Percentiles rank a stretch among this genome's conserved stretches.
These are phyloP conservation scores for Lasioglossum villosulum DNA, from an alignment of 2,888 invertebrate genomes.

Conservation along the genomic window DNA sequence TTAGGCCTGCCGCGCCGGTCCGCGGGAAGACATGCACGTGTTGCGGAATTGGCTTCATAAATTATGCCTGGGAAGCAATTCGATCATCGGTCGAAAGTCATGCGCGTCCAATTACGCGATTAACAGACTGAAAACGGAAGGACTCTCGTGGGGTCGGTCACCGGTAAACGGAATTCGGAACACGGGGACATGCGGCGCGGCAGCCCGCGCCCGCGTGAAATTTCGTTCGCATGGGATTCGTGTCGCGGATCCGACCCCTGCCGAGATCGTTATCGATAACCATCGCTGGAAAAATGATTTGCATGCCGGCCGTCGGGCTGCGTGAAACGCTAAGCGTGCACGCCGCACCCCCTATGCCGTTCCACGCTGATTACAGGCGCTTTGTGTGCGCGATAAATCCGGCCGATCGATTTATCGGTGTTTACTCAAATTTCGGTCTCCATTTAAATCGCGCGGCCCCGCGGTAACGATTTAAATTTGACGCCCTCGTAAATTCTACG, in stretches of 20 bases:
- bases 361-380: conserved; percentile 36
- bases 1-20: not conserved
- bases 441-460: conserved; percentile 33
- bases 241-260: conserved; percentile 15
- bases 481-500: conserved; percentile 26
- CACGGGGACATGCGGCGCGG: conserved; percentile 47
- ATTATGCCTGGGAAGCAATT: conserved; percentile 54
- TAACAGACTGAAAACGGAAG: conserved; percentile 70
- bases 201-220: not conserved
- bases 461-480: conserved; percentile 19
- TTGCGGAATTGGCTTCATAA: conserved; percentile 38
- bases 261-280: conserved; percentile 48
- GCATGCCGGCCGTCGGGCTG: conserved; percentile 22
- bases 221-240: conserved; percentile 5
- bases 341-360: not conserved
- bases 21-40: conserved; percentile 8
- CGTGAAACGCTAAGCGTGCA: conserved; percentile 5
- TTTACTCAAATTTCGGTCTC: conserved; percentile 46
- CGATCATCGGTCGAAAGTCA: conserved; percentile 65
- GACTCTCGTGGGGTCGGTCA: conserved; percentile 63
- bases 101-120: conserved; percentile 64
- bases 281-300: conserved; percentile 46
- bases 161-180: conserved; percentile 46
- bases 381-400: conserved; percentile 46
- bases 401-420: conserved; percentile 48